Conservation (phyloP, 2,888 invertebrate species). For the Ypsolopha sequella region DNA sequence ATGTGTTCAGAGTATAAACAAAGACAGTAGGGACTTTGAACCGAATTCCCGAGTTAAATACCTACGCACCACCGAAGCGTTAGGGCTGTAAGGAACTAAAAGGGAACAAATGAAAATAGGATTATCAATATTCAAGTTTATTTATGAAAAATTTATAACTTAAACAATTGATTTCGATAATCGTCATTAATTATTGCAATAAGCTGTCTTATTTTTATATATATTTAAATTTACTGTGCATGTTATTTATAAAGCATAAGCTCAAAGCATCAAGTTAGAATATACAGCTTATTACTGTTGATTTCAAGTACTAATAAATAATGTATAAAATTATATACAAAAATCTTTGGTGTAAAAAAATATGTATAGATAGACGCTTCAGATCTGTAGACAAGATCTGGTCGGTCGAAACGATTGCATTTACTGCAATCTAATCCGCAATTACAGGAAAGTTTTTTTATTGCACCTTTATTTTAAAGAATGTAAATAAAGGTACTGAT, state of each 20-base stretch:
- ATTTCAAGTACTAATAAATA: background rate
- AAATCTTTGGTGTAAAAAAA: conserved; percentile 60
- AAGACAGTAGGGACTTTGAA: too few species aligned
- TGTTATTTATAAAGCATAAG: conserved; percentile 51
- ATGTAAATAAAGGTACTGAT: conserved; percentile 14
- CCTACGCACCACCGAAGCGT: too few species aligned
- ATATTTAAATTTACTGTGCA: conserved; percentile 32
- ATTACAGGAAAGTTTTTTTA: conserved; percentile 61
- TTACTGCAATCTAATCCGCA: conserved; percentile 54
- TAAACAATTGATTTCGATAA: conserved; percentile 39
- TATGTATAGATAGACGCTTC: conserved; percentile 56
- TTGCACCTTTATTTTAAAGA: background rate
- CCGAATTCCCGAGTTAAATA: too few species aligned
- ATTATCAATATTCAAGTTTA: conserved; percentile 29
- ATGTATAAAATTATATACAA: conserved; percentile 54
- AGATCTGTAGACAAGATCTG: conserved; percentile 61
- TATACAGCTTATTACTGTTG: conserved; percentile 42
- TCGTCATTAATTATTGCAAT: conserved; percentile 42
- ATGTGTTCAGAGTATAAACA: too few species aligned
- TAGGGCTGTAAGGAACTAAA: conserved; percentile 12
- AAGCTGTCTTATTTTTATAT: conserved; percentile 43
- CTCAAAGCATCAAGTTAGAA: conserved; percentile 39
- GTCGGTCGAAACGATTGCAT: conserved; percentile 68
- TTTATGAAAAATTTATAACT: conserved; percentile 55
- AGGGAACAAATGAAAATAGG: conserved; percentile 19